Evolutionary conservation across 1,140 invertebrate species (phyloP), one percentile per base, ranked within the genome.

Genomic region (Eupristina koningsbergeri): DNA sequence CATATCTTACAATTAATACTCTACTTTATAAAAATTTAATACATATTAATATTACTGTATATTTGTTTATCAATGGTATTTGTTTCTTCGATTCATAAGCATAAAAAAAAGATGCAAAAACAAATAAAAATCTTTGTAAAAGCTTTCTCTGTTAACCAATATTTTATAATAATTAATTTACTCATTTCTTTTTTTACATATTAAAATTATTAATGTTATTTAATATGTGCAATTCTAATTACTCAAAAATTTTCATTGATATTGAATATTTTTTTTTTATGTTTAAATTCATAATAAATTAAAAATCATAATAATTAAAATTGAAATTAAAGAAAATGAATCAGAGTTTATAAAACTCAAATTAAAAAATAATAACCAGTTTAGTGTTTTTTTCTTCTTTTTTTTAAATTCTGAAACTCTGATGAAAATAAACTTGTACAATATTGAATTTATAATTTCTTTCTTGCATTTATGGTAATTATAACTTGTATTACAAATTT

Each of bases 111-210:
- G n/a, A 39, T 63, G 17, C 15, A 63, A 36, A 63, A 19, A 29
- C n/a, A 11, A 34, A 53, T 2, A 6, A 50, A 29, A 53, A 22
- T 50, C n/a, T 50, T 17, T 22, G 47, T 75, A 47, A 71, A 41
- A 81, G 47, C 45, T 80, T 67, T 80, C 61, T 67, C 63, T 13
- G 41, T 78, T 53, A 61, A n/a, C 36, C 1, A 67, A 13, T 34
- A 36, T 5, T 36, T 26, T 22, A 15, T 69, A 69, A 39, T 36
- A 7, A 69, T 69, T 1, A 36, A 34, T 19, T 9, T 17, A 17
- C 19, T 9, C 15, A 36, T 36, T 36, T 69, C 29, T 63, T 63
- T 7, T 6, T 13, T 29, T 29, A 29, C 19, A 11, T 8, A 73
- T 45, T 6, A 15, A 22, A 74, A 50, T 74, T 9, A 31, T 47